Conservation (phyloP, 35 echinoderm and acorn worm genomes). For the Heliocidaris tuberculata region DNA sequence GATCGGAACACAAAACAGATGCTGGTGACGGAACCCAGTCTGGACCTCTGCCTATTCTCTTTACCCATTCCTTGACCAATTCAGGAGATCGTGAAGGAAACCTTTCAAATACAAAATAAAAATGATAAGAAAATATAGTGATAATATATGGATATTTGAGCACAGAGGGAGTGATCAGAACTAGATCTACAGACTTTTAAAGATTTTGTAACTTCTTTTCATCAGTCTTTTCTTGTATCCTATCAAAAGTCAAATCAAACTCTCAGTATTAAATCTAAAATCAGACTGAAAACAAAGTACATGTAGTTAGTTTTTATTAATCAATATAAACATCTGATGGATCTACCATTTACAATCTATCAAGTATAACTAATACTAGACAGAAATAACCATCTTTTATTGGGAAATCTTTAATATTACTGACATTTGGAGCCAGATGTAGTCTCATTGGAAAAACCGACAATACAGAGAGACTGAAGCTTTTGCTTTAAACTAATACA, state of each 20-base stretch:
- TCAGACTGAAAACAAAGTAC: not conserved
- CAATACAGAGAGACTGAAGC: no score
- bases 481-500: no score
- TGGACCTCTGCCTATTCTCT: not conserved
- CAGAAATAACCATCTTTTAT: no score
- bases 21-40: not conserved
- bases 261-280: not conserved
- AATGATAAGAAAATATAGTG: not conserved
- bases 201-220: not conserved
- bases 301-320: no score
- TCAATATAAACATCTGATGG: no score
- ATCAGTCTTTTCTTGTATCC: not conserved
- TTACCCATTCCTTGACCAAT: not conserved
- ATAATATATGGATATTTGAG: not conserved
- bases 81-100: not conserved
- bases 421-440: no score
- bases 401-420: no score
- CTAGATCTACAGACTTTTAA: not conserved
- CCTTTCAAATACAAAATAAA: not conserved
- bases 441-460: no score
- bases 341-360: no score
- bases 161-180: not conserved
- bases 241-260: not conserved
- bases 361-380: no score
- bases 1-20: constrained; percentile 45